These are phyloP conservation scores for Stenodera caucasica DNA, from an alignment of 2,888 invertebrate genomes.

Conservation along the genomic window DNA sequence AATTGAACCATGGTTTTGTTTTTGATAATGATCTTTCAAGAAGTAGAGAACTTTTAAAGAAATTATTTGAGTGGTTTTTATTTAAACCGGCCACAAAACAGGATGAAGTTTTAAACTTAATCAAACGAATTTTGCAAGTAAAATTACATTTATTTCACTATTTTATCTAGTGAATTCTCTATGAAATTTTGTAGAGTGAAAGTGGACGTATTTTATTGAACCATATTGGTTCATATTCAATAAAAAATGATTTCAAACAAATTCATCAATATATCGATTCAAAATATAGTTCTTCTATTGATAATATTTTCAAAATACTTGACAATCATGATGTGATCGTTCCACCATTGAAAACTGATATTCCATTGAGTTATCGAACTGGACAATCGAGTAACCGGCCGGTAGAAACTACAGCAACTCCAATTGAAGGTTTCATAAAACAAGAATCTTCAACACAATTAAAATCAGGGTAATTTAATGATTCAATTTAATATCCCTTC, in stretches of 20 bases:
- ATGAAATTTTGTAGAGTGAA: conserved; percentile 56
- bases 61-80: conserved; percentile 66
- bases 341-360: conserved; percentile 57
- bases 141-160: conserved; percentile 11
- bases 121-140: conserved; percentile 63
- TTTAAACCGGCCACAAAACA: conserved; percentile 60
- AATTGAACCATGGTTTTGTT: conserved; percentile 65
- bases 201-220: conserved; percentile 58
- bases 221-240: conserved; percentile 57
- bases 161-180: conserved; percentile 5
- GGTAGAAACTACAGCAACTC: conserved; percentile 46
- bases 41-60: conserved; percentile 62
- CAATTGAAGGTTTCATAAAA: conserved; percentile 46
- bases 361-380: conserved; percentile 49
- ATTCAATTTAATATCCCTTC: background rate
- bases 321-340: conserved; percentile 50
- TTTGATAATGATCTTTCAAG: conserved; percentile 64
- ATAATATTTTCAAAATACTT: conserved; percentile 58
- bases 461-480: conserved; percentile 39
- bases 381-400: conserved; percentile 16
- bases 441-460: conserved; percentile 42
- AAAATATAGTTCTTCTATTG: conserved; percentile 53
- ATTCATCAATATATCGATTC: conserved; percentile 55
- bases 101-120: conserved; percentile 61
- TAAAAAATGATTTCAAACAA: conserved; percentile 55